Conservation (phyloP, 2,888 invertebrate genomes). For the Scaptomyza tumidula region DNA sequence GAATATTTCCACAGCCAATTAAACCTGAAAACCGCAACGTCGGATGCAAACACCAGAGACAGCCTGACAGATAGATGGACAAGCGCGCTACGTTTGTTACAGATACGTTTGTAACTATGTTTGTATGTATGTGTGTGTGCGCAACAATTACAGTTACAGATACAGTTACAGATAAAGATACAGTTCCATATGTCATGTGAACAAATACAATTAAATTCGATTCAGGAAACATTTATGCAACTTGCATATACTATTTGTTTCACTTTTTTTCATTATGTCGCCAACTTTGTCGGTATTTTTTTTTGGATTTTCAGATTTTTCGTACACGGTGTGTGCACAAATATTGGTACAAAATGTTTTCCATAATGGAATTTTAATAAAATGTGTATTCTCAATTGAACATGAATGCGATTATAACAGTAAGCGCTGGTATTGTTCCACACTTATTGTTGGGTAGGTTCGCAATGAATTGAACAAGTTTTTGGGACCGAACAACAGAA, state of each 20-base stretch:
- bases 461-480: slow-evolving; percentile 28
- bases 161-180: slow-evolving; percentile 39
- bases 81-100: slow-evolving; percentile 39
- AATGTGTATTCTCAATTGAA: slow-evolving; percentile 4
- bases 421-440: slow-evolving; percentile 12
- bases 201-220: slow-evolving; percentile 75
- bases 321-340: too few relatives aligned
- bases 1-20: slow-evolving; percentile 81
- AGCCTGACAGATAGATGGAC: slow-evolving; percentile 63
- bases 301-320: not conserved
- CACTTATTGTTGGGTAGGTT: slow-evolving; percentile 4
- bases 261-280: slow-evolving; percentile 27
- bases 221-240: slow-evolving; percentile 75
- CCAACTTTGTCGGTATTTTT: slow-evolving; percentile 12
- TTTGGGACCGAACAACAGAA: slow-evolving; percentile 7
- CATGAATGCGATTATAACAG: slow-evolving; percentile 14
- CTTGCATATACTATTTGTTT: slow-evolving; percentile 44
- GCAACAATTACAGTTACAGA: slow-evolving; percentile 31
- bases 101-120: slow-evolving; percentile 11
- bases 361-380: slow-evolving; percentile 48
- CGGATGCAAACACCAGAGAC: slow-evolving; percentile 51
- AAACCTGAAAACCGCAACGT: slow-evolving; percentile 72
- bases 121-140: slow-evolving; percentile 4
- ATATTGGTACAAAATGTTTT: slow-evolving; percentile 8
- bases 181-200: slow-evolving; percentile 33